Base-by-base conservation (phyloP, 2,888 invertebrate species). In the Lasioglossum leucozonium region DNA sequence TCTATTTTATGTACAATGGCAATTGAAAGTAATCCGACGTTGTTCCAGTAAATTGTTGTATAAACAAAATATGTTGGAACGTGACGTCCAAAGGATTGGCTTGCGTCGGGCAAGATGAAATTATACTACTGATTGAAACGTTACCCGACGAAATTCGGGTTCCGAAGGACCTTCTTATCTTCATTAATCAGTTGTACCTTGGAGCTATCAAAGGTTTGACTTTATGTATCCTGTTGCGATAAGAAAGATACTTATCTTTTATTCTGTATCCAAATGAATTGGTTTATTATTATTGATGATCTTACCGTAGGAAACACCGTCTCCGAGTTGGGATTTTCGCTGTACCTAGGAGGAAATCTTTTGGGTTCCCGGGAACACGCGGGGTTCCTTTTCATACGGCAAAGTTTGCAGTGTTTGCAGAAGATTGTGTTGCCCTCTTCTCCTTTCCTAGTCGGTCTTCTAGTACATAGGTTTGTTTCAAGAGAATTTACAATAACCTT, bases 31-130 rank as follows among this genome's bases (percentile, higher is more conserved):
- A 30, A 16, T 65, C n/a, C 30, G 55, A 5, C 34, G n/a, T 81
- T 47, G 79, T 82, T 95, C 95, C 93, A 97, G 97, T 98, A 95
- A 97, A 97, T 92, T 98, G 98, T 93, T 97, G 97, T 93, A 96
- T 97, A 86, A 97, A 97, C 92, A 96, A 96, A 90, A 96, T 96
- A 85, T 97, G 97, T 84, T 98, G 98, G 96, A 97, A 97, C 93
- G 97, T 98, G 91, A 96, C 97, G 37, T 97, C 98, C 0, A 96
- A 96, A 89, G 98, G 98, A 22, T 95, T 98, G 94, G 97, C 97
- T 83, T 97, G 97, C 82, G 98, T 98, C 30, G 98, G 98, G 3
- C 98, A 98, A 93, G 98, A 98, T 93, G 98, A 98, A 95, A 95
- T 98, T 34, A 96, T 98, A 72, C 96, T 98, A 81, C 93, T 98